phyloP scores from a whole-genome alignment of 1,140 invertebrate species.

The Globodera ellingtonae region DNA sequence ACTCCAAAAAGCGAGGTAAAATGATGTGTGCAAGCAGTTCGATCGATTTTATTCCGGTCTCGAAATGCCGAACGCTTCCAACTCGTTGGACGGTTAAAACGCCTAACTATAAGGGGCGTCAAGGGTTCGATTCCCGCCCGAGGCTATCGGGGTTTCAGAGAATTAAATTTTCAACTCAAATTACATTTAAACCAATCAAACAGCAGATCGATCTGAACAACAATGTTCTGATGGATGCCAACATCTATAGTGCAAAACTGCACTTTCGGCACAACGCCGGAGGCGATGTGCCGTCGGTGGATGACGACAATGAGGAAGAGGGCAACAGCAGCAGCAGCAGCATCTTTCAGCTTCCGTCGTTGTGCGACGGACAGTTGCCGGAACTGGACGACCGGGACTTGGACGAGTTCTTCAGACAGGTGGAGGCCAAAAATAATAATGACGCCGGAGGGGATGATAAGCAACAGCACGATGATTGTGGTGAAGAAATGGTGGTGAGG shows the following conservation, averaged over 20 bases:
- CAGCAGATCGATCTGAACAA: slow-evolving; percentile 13
- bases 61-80: no score
- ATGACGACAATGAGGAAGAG: neutral
- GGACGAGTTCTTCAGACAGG: slow-evolving; percentile 25
- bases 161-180: no score
- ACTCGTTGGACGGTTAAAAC: no score
- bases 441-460: neutral
- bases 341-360: slow-evolving; percentile 8
- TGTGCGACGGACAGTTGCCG: slow-evolving; percentile 13
- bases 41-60: no score
- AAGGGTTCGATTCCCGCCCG: no score
- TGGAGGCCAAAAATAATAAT: slow-evolving; percentile 16
- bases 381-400: slow-evolving; percentile 26
- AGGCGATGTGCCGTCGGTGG: neutral
- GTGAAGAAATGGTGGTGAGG: no score
- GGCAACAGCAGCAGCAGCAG: neutral
- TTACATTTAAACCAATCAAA: neutral
- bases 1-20: no score
- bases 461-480: neutral
- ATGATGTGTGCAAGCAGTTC: no score
- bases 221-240: neutral
- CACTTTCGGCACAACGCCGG: neutral
- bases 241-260: no score
- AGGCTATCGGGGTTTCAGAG: no score
- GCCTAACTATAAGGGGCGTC: no score